Percentiles rank a stretch among this genome's conserved stretches.
phyloP scores from a whole-genome alignment of 2,113 vertebrate genomes.

The Takifugu flavidus region DNA sequence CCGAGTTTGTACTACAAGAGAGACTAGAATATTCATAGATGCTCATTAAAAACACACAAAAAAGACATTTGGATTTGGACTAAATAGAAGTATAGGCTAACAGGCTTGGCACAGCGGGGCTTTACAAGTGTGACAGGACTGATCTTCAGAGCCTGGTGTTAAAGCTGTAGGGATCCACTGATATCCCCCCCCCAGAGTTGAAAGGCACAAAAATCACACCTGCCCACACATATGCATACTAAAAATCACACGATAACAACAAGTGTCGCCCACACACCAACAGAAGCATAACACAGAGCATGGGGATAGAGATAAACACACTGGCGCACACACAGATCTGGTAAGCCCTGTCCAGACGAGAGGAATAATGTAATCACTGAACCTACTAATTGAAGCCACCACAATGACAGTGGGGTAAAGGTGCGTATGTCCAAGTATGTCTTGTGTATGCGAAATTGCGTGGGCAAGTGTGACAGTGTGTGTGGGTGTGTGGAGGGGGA shows the following conservation, averaged over 20 bases:
- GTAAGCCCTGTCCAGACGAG: constrained; percentile 23
- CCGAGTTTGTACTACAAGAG: constrained; percentile 11
- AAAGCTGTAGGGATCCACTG: constrained; percentile 18
- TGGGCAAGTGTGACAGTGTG: constrained; percentile 36
- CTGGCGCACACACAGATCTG: constrained; percentile 1
- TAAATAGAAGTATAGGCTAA: not conserved
- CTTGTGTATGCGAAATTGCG: constrained; percentile 34
- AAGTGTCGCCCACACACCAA: constrained; percentile 24
- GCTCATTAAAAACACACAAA: too few relatives aligned
- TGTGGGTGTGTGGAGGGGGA: constrained; percentile 30
- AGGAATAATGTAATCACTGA: constrained; percentile 32
- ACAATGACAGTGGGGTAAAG: not conserved
- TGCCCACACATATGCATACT: constrained; percentile 59
- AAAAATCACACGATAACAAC: constrained; percentile 39
- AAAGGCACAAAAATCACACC: constrained; percentile 48
- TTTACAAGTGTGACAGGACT: constrained; percentile 5
- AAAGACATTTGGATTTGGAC: too few relatives aligned
- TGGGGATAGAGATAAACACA: not conserved
- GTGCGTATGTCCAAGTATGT: constrained; percentile 6
- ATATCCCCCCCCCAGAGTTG: constrained; percentile 10
- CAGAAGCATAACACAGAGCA: not conserved
- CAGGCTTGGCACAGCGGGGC: constrained; percentile 4
- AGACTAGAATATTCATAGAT: constrained; percentile 12
- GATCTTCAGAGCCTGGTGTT: constrained; percentile 35
- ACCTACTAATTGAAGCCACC: constrained; percentile 35